A percentile compares a stretch with the other conserved stretches of the same genome.
These are phyloP conservation scores for Nipponia nippon DNA, from an alignment of 2,113 vertebrate species.

Conservation along the genomic window DNA sequence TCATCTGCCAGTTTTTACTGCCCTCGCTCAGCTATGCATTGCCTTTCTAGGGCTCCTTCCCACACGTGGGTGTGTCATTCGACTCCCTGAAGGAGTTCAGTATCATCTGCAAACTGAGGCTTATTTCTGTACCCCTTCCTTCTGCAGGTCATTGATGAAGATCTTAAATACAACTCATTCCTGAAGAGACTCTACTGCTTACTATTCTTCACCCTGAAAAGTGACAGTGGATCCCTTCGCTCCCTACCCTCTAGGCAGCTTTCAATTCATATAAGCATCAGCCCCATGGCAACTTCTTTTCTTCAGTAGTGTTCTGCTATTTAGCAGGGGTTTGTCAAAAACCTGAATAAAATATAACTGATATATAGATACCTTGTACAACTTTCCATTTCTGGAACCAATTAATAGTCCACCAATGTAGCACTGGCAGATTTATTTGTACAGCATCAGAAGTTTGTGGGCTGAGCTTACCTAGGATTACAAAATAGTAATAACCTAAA, in stretches of 20 bases:
- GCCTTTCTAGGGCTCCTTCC: background rate
- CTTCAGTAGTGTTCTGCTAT: background rate
- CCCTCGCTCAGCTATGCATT: rapidly evolving
- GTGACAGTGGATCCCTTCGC: background rate
- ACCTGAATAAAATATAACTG: background rate
- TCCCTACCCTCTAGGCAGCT: background rate
- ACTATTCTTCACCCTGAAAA: background rate
- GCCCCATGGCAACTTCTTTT: background rate
- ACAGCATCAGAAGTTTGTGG: background rate
- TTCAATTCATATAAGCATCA: background rate
- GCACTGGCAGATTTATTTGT: background rate
- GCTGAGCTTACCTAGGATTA: background rate
- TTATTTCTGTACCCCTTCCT: background rate
- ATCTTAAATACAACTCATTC: background rate
- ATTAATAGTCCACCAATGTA: background rate
- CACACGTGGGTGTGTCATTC: rapidly evolving
- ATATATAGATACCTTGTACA: background rate
- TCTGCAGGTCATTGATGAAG: background rate
- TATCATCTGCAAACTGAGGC: background rate
- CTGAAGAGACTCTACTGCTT: background rate
- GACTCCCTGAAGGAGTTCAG: background rate
- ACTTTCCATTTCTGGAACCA: background rate
- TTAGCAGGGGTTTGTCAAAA: background rate
- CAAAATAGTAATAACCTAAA: background rate
- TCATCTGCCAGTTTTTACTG: background rate